These are phyloP conservation scores for Eremophila alpestris DNA, from an alignment of 2,797 vertebrate genomes.

Conservation along the genomic window DNA sequence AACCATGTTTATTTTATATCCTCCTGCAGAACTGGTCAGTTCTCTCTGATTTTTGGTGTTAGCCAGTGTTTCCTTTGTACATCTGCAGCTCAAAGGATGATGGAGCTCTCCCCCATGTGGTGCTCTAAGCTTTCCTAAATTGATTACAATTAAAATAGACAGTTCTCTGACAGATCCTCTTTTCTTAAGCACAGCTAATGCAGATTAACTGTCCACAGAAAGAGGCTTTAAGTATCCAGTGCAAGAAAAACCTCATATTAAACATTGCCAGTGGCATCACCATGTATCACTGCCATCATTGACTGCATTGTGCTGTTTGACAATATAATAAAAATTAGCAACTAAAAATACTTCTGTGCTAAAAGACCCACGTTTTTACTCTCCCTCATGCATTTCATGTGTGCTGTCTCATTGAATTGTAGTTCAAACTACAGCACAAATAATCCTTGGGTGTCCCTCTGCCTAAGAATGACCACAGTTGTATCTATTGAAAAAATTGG, in stretches of 20 bases:
- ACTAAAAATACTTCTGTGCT: not conserved
- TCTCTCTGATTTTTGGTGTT: not conserved
- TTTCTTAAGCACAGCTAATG: conserved; percentile 28
- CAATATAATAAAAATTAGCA: not conserved
- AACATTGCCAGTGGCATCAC: not conserved
- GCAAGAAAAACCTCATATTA: not conserved
- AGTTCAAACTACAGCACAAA: not conserved
- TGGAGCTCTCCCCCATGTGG: not conserved
- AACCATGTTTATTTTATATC: not conserved
- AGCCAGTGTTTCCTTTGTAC: not conserved
- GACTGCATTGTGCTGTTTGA: not conserved
- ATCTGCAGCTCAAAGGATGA: not conserved
- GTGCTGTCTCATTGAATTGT: not conserved
- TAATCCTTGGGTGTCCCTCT: not conserved
- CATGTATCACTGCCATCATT: not conserved
- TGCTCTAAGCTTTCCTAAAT: not conserved
- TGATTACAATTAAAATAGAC: conserved; percentile 27
- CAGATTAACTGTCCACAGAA: conserved; percentile 6
- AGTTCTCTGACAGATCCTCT: conserved; percentile 2
- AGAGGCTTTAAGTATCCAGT: not conserved
- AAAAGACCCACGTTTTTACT: not conserved
- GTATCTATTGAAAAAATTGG: not conserved
- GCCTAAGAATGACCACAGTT: not conserved
- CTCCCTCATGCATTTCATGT: not conserved
- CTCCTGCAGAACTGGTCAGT: not conserved